phyloP scores from a whole-genome alignment of 2,113 vertebrate species.

The Pelodiscus sinensis region DNA sequence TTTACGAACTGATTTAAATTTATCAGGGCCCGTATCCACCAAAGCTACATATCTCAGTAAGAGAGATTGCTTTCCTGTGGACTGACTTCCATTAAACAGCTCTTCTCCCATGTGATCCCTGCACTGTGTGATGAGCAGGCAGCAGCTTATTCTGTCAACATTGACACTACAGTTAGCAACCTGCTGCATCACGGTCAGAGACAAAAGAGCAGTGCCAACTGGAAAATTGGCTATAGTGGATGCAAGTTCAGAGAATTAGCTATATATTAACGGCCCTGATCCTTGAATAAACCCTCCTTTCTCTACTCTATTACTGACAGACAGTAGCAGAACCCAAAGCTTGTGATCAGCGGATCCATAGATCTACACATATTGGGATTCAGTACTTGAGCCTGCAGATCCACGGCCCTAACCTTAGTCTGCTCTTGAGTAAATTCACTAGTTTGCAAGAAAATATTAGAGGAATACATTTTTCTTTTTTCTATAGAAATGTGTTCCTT shows the following conservation, averaged over 20 bases:
- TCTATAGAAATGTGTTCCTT: constrained; percentile 18
- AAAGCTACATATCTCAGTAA: not conserved
- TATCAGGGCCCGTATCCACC: fast-evolving
- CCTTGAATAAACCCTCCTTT: not conserved
- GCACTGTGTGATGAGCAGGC: not conserved
- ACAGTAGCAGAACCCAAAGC: not conserved
- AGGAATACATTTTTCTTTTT: constrained; percentile 21
- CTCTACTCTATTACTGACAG: not conserved
- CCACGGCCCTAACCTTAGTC: not conserved
- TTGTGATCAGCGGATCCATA: not conserved
- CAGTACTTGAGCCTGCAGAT: not conserved
- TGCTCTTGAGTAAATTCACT: not conserved
- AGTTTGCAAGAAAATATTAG: constrained; percentile 24
- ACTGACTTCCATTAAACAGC: not conserved
- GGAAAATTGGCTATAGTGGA: not conserved
- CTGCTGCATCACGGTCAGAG: not conserved
- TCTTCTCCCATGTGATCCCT: not conserved
- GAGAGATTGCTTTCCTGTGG: not conserved
- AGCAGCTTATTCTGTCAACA: not conserved
- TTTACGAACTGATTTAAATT: not conserved
- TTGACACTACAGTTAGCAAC: not conserved
- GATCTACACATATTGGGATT: not conserved
- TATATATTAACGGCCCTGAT: not conserved
- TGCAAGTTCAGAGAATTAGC: not conserved
- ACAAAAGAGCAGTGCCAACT: not conserved